These are phyloP conservation scores for Amitus sp. DNA, from an alignment of 2,888 invertebrate species.

Conservation along the genomic window DNA sequence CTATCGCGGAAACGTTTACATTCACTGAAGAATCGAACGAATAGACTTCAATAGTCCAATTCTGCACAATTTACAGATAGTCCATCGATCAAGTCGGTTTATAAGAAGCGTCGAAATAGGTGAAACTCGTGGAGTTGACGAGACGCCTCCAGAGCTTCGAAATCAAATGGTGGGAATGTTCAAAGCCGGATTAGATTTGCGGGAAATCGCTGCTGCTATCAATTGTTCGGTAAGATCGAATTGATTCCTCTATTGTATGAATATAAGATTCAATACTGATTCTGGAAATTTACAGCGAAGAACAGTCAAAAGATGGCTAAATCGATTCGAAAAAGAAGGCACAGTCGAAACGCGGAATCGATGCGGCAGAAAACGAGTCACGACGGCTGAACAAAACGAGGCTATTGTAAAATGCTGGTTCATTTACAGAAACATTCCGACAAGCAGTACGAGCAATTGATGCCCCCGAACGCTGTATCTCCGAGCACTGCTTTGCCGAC, in stretches of 20 bases:
- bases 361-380: constrained; percentile 62
- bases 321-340: constrained; percentile 62
- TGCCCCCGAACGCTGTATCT: not conserved
- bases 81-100: too few relatives aligned
- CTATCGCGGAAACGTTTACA: too few relatives aligned
- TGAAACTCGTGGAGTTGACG: constrained; percentile 62
- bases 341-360: constrained; percentile 61
- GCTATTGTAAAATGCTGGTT: constrained; percentile 59
- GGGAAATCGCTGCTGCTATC: constrained; percentile 61
- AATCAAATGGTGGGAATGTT: constrained; percentile 65
- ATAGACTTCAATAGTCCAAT: too few relatives aligned
- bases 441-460: constrained; percentile 43
- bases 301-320: constrained; percentile 62
- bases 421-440: constrained; percentile 57
- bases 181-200: constrained; percentile 60
- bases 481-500: constrained; percentile 4
- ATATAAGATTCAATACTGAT: not conserved
- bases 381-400: constrained; percentile 60
- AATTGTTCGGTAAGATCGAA: constrained; percentile 57
- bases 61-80: too few relatives aligned
- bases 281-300: constrained; percentile 52
- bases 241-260: not conserved
- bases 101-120: too few relatives aligned
- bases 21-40: too few relatives aligned
- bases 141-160: constrained; percentile 62